Conservation (phyloP, 2,888 invertebrate genomes). For the Xylocampa areola region DNA sequence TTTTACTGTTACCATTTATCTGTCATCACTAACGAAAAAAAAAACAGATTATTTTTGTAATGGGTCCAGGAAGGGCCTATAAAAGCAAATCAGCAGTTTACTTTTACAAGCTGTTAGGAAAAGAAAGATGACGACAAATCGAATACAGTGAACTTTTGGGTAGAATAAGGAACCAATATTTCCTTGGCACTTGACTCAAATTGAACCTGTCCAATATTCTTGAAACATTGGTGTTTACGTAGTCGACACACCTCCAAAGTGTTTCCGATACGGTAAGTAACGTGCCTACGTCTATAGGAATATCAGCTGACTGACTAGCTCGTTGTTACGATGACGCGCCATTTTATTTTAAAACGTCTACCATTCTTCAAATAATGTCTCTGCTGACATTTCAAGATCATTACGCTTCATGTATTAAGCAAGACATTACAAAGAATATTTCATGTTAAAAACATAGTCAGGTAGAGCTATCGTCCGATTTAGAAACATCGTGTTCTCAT, state of each 20-base stretch:
- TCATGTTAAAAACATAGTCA: no score
- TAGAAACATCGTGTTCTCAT: no score
- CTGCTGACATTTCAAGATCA: constrained; percentile 58
- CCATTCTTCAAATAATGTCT: constrained; percentile 49
- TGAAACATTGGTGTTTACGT: constrained; percentile 51
- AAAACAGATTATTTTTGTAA: no score
- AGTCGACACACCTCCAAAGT: constrained; percentile 68
- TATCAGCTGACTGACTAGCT: constrained; percentile 37
- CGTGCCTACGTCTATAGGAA: constrained; percentile 21
- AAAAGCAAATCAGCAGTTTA: no score
- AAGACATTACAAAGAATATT: no score
- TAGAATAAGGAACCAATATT: constrained; percentile 5
- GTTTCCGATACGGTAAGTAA: constrained; percentile 20
- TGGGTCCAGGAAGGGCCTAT: no score
- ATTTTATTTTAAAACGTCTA: constrained; percentile 51
- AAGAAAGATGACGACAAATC: constrained; percentile 17
- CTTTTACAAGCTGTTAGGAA: constrained; percentile 9
- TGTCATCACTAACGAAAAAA: no score
- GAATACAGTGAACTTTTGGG: constrained; percentile 8
- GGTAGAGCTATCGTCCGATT: no score
- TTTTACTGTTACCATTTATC: no score
- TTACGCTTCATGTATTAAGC: no score
- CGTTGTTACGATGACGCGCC: constrained; percentile 22
- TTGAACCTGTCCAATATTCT: constrained; percentile 32
- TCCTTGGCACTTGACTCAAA: constrained; percentile 25